Percentiles rank a stretch among this genome's conserved stretches.
These are phyloP conservation scores for Phalangium opilio DNA, from an alignment of 2,888 invertebrate species.

Conservation along the genomic window DNA sequence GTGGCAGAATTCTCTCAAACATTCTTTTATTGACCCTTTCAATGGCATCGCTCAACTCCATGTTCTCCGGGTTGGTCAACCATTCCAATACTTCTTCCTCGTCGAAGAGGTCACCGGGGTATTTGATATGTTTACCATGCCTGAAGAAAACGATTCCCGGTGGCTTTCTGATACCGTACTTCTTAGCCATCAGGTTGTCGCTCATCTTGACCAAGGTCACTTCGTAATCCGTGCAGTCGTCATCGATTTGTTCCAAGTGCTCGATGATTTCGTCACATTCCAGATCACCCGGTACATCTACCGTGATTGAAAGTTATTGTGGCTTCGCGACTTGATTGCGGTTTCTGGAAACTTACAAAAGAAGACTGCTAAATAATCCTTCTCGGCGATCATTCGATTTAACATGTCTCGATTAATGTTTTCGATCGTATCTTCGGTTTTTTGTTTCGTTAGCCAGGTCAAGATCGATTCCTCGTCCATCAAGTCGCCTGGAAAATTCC, in stretches of 20 bases:
- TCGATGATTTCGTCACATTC: slow-evolving; percentile 23
- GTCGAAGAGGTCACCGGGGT: slow-evolving; percentile 81
- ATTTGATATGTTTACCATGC: slow-evolving; percentile 74
- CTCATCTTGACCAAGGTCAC: slow-evolving; percentile 76
- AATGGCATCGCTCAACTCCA: slow-evolving; percentile 75
- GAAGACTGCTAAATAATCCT: slow-evolving; percentile 78
- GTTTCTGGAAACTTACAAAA: too few relatives aligned
- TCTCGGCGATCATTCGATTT: slow-evolving; percentile 66
- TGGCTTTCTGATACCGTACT: slow-evolving; percentile 73
- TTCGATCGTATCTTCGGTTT: slow-evolving; percentile 78
- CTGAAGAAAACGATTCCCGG: slow-evolving; percentile 83
- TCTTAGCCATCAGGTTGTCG: slow-evolving; percentile 80
- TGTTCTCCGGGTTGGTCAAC: slow-evolving; percentile 81
- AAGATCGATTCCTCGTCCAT: slow-evolving; percentile 64
- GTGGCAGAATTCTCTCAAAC: slow-evolving; percentile 77
- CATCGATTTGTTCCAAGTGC: slow-evolving; percentile 76
- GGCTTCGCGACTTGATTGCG: too few relatives aligned
- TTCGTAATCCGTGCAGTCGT: slow-evolving; percentile 79
- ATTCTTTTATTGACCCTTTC: slow-evolving; percentile 81
- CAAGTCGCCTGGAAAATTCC: slow-evolving; percentile 50
- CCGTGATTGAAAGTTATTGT: too few relatives aligned
- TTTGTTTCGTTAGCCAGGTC: slow-evolving; percentile 80
- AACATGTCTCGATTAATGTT: slow-evolving; percentile 69
- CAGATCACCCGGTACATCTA: slow-evolving; percentile 22
- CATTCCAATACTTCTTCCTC: slow-evolving; percentile 77